These are phyloP conservation scores for Camelus dromedarius DNA, from an alignment of 2,113 vertebrate species.

Conservation along the genomic window DNA sequence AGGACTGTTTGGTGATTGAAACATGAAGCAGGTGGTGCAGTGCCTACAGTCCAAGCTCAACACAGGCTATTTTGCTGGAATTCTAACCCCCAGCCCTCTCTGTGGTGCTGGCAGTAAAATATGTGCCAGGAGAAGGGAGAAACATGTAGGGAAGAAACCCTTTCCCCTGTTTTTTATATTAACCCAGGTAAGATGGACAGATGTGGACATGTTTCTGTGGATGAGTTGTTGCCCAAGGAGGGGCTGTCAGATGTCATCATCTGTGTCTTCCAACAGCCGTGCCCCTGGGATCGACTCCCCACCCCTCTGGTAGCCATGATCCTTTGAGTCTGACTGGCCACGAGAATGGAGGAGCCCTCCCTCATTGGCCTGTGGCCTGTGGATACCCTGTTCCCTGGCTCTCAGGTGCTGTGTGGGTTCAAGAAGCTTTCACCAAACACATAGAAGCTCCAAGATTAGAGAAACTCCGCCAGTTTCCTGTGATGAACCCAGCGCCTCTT, in stretches of 20 bases:
- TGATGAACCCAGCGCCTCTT: background rate
- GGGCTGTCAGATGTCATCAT: background rate
- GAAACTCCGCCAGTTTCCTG: background rate
- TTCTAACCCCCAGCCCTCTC: background rate
- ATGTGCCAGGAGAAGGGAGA: background rate
- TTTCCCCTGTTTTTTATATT: background rate
- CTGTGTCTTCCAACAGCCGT: background rate
- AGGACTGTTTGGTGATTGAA: background rate
- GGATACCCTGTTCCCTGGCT: background rate
- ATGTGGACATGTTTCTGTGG: background rate
- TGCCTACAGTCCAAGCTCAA: rapidly evolving
- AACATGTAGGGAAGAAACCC: background rate
- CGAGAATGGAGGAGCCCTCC: background rate
- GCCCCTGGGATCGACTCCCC: background rate
- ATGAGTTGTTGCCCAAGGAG: background rate
- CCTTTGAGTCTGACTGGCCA: background rate
- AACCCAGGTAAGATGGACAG: background rate
- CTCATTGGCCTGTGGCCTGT: background rate
- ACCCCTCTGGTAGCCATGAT: background rate
- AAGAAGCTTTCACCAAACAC: background rate
- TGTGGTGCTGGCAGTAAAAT: background rate
- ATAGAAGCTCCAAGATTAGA: background rate
- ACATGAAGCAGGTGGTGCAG: rapidly evolving
- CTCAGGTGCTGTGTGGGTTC: background rate
- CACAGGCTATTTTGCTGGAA: too few relatives aligned